Evolutionary conservation across 2,113 vertebrate genomes (phyloP).

Genomic region (Nothoprocta perdicaria): DNA sequence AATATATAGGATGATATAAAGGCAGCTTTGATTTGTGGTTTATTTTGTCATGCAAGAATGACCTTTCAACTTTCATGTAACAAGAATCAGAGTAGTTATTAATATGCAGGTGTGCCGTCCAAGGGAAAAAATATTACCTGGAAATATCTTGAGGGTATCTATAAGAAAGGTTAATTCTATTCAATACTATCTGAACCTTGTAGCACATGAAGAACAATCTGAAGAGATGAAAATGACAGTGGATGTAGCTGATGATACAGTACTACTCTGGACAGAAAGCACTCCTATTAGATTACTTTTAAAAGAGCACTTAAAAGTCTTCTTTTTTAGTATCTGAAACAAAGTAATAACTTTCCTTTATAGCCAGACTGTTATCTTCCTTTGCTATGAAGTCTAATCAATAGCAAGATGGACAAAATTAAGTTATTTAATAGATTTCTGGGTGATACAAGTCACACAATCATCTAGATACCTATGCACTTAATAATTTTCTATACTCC

Average conservation of each 20-base stretch:
- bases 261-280: background rate
- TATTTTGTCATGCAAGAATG: background rate
- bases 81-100: background rate
- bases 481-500: background rate
- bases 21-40: accelerated
- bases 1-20: background rate
- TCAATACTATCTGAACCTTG: background rate
- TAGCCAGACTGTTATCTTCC: background rate
- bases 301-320: background rate
- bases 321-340: background rate
- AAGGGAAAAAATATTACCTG: background rate
- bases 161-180: background rate
- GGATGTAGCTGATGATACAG: background rate
- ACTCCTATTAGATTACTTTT: background rate
- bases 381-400: background rate
- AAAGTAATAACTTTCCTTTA: background rate
- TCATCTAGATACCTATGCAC: background rate
- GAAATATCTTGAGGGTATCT: background rate
- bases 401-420: background rate
- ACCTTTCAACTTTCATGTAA: background rate
- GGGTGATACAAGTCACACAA: background rate
- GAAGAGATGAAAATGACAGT: background rate
- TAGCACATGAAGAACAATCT: background rate
- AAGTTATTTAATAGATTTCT: background rate
- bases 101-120: background rate